Base-by-base conservation (phyloP, 35 echinoderm and acorn worm genomes). In the Ophioderma brevispina region DNA sequence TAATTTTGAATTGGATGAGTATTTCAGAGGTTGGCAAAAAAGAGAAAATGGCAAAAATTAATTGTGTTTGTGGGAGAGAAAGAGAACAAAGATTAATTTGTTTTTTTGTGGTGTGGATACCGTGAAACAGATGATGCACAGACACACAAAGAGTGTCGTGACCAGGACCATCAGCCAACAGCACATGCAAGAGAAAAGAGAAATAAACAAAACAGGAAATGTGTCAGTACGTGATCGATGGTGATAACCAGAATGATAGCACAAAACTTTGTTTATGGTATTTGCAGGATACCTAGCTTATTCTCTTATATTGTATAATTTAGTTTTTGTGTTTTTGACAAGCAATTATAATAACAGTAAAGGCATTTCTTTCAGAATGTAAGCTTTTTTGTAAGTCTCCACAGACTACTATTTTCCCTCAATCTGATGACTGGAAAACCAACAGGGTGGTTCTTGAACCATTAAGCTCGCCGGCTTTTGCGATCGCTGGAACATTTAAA, bases 11-110 rank as follows among this genome's bases (percentile, higher is more conserved):
- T 46, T 46, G 41, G 41, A 46, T 46, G 4, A 46, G 4, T 46
- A 8, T n/a, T 70, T 70, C 6, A 70, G 4, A 3, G 59, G 59
- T 70, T 70, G 59, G 59, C 59, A 70, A 13, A 70, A 52, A 70
- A 70, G 59, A 70, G 59, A 70, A 70, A 70, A 70, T 70, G 59
- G 59, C 59, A 70, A 70, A 70, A 70, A 15, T 70, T 15, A 70
- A 15, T n/a, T n/a, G n/a, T 70, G 59, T 13, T 70, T 70, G 59
- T 70, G 28, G 59, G 59, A 70, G 59, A 70, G 59, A 70, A 70
- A 70, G 59, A 70, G 59, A 70, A 70, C 59, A 70, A 25, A 70
- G 17, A 25, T 70, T 70, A 70, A 70, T 70, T 70, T 70, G 59
- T 70, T 70, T 70, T 8, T 70, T 18, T 70, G 59, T 70, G 4